phyloP scores from a whole-genome alignment of 2,888 invertebrate genomes.

The Coleophora flavipennella region DNA sequence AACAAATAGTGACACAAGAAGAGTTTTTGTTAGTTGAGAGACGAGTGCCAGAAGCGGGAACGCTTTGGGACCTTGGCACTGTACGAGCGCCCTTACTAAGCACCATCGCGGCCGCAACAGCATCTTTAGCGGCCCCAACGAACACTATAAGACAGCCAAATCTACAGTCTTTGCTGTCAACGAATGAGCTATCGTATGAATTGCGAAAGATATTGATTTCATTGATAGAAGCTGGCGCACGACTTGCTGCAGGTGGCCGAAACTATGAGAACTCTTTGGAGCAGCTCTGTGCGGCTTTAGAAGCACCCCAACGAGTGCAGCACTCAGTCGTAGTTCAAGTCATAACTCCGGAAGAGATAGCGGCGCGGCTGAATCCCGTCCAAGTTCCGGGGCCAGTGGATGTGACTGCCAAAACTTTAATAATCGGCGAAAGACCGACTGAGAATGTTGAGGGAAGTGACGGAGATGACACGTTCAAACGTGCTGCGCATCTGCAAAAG shows the following conservation, averaged over 20 bases:
- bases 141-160: conserved; percentile 47
- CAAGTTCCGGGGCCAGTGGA: conserved; percentile 17
- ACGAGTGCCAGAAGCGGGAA: conserved; percentile 47
- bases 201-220: conserved; percentile 58
- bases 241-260: conserved; percentile 52
- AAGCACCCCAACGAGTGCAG: conserved; percentile 37
- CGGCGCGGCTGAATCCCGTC: conserved; percentile 30
- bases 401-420: neutral
- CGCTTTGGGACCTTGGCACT: conserved; percentile 55
- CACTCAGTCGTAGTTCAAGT: conserved; percentile 42
- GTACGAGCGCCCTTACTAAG: conserved; percentile 52
- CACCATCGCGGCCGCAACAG: conserved; percentile 57
- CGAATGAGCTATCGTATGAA: conserved; percentile 56
- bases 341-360: conserved; percentile 56
- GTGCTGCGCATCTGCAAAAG: conserved; percentile 49
- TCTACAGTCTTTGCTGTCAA: conserved; percentile 53
- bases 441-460: conserved; percentile 11
- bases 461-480: conserved; percentile 28
- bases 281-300: conserved; percentile 50
- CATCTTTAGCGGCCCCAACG: conserved; percentile 44
- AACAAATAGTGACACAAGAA: conserved; percentile 47
- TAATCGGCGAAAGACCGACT: no score
- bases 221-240: conserved; percentile 56
- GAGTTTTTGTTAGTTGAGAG: conserved; percentile 53
- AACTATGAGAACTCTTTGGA: conserved; percentile 52